Conservation (phyloP, 1,140 invertebrate species). For the Agraylea sexmaculata region DNA sequence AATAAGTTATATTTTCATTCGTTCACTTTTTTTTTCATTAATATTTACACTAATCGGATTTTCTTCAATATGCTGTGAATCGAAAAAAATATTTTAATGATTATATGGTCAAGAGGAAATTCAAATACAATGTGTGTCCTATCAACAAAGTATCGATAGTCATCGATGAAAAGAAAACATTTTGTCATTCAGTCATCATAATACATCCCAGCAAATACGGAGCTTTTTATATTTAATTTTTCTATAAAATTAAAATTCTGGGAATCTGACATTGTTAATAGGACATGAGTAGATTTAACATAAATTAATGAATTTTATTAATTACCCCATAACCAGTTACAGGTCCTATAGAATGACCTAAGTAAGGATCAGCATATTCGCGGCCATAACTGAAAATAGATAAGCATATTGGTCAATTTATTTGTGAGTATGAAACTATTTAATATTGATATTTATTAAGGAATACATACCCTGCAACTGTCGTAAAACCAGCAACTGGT, state of each 20-base stretch:
- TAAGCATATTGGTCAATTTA: not conserved
- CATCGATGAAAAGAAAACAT: no score
- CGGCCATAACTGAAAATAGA: slow-evolving; percentile 63
- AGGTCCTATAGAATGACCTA: slow-evolving; percentile 91
- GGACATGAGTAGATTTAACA: slow-evolving; percentile 6
- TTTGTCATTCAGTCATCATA: no score
- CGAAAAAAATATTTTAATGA: no score
- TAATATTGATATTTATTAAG: slow-evolving; percentile 4
- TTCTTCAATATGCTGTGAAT: no score
- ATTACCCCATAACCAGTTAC: slow-evolving; percentile 91
- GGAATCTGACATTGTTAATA: slow-evolving; percentile 4
- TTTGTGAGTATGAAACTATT: not conserved
- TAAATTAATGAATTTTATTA: slow-evolving; percentile 13
- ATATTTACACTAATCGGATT: no score
- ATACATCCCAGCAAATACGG: no score
- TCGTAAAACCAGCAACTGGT: slow-evolving; percentile 50
- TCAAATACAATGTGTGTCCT: no score
- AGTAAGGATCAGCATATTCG: slow-evolving; percentile 87
- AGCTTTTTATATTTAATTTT: not conserved
- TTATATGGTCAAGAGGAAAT: no score
- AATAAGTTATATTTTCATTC: no score
- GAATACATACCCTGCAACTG: slow-evolving; percentile 32
- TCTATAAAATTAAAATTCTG: slow-evolving; percentile 4
- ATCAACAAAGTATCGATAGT: no score
- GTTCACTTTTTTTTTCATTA: no score